These are phyloP conservation scores for Spinibarbus caldwelli DNA, from an alignment of 2,797 vertebrate genomes.

Conservation along the genomic window DNA sequence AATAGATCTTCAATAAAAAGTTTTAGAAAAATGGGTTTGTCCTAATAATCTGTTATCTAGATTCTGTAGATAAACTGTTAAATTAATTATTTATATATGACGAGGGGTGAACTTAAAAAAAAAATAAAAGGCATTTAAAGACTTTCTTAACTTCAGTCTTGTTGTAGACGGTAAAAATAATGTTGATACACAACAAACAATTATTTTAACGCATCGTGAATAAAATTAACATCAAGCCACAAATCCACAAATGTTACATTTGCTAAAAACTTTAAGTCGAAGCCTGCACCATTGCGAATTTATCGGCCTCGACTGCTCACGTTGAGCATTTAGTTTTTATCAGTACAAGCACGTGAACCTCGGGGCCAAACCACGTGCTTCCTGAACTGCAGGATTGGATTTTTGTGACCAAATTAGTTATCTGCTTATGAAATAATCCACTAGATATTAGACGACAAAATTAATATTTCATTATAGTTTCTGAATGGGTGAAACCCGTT, in stretches of 20 bases:
- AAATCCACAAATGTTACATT: neutral
- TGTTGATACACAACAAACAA: neutral
- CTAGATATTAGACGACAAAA: neutral
- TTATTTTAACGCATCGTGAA: neutral
- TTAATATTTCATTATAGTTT: neutral
- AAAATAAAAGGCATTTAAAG: neutral
- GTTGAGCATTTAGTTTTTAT: neutral
- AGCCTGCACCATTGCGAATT: too few species aligned
- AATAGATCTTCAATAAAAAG: neutral
- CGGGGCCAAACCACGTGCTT: conserved; percentile 4
- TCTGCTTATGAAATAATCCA: neutral
- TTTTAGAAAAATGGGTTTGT: neutral
- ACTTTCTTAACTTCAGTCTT: neutral
- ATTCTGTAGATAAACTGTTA: neutral
- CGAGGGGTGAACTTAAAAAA: neutral
- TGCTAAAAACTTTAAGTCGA: neutral
- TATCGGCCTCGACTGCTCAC: neutral
- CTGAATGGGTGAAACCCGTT: neutral
- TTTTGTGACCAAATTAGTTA: neutral
- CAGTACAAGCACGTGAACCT: conserved; percentile 19
- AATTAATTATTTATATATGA: too few species aligned
- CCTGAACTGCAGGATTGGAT: neutral
- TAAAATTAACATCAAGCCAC: neutral
- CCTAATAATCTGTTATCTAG: neutral
- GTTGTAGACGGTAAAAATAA: neutral